A percentile compares a stretch with the other conserved stretches of the same genome.
phyloP scores from a whole-genome alignment of 2,888 invertebrate species.

The Ptycholaimellus sp. region DNA sequence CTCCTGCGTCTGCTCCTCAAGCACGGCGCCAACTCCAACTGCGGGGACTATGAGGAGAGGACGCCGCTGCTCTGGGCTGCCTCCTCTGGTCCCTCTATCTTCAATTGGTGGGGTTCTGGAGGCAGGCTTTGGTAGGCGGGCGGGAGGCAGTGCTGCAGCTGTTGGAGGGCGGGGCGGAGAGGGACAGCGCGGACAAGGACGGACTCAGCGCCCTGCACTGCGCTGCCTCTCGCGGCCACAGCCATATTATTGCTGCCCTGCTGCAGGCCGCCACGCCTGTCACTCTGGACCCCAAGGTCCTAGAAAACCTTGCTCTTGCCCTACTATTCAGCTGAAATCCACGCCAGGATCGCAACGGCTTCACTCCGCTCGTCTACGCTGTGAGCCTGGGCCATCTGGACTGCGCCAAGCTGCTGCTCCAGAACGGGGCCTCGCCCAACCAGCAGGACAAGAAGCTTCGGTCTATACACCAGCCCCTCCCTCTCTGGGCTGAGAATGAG shows the following conservation, averaged over 20 bases:
- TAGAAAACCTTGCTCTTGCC: no score
- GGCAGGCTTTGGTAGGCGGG: slow-evolving; percentile 38
- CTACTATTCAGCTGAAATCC: no score
- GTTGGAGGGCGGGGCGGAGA: slow-evolving; percentile 57
- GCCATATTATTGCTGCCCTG: slow-evolving; percentile 62
- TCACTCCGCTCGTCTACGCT: slow-evolving; percentile 83
- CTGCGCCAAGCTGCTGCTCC: slow-evolving; percentile 62
- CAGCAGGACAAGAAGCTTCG: slow-evolving; percentile 68
- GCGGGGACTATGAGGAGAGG: slow-evolving; percentile 67
- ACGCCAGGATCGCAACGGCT: slow-evolving; percentile 74
- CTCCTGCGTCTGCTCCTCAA: slow-evolving; percentile 14
- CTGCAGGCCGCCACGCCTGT: no score
- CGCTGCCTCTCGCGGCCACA: slow-evolving; percentile 81
- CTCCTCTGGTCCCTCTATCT: slow-evolving; percentile 73
- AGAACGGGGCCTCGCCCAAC: slow-evolving; percentile 67
- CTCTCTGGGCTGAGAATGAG: no score
- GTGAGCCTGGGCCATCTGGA: slow-evolving; percentile 84
- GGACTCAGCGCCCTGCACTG: slow-evolving; percentile 86
- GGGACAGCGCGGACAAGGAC: slow-evolving; percentile 63
- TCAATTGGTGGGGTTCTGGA: no score
- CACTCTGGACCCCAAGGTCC: no score
- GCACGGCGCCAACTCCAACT: slow-evolving; percentile 50
- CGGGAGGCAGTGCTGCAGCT: slow-evolving; percentile 66
- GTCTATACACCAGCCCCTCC: no score
- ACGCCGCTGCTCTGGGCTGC: slow-evolving; percentile 92